Percentiles rank a stretch among this genome's conserved stretches.
Conservation (phyloP, 1,140 invertebrate species). For the Camponotus floridanus region DNA sequence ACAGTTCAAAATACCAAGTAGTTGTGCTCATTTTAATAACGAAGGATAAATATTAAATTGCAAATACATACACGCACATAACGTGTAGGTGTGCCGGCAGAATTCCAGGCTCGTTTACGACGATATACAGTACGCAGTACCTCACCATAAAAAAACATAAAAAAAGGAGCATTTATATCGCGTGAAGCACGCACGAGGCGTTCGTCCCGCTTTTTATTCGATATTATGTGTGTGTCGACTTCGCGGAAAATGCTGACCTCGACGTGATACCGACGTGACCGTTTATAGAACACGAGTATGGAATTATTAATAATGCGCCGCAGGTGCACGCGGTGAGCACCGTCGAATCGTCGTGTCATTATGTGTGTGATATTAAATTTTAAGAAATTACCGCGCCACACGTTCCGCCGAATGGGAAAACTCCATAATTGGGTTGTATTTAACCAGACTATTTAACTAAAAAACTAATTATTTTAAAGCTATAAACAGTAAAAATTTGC, state of each 20-base stretch:
- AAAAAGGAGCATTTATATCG: conserved; percentile 18
- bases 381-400: not conserved
- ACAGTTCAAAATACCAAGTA: conserved; percentile 41
- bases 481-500: no score
- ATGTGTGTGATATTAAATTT: conserved; percentile 25
- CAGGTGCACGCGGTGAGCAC: not conserved
- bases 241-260: conserved; percentile 30
- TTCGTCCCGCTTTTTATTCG: not conserved
- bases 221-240: conserved; percentile 32
- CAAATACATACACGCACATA: not conserved
- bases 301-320: conserved; percentile 44
- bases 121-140: conserved; percentile 7
- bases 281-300: not conserved
- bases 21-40: conserved; percentile 53
- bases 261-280: conserved; percentile 7
- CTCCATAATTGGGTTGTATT: no score
- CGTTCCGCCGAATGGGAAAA: no score
- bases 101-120: conserved; percentile 6
- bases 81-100: not conserved
- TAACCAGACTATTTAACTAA: no score
- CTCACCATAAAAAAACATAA: conserved; percentile 11
- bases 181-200: conserved; percentile 26
- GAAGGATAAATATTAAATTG: conserved; percentile 36
- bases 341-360: not conserved
- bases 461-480: no score